phyloP scores from a whole-genome alignment of 2,888 invertebrate genomes.

The Aspidiotus destructor region DNA sequence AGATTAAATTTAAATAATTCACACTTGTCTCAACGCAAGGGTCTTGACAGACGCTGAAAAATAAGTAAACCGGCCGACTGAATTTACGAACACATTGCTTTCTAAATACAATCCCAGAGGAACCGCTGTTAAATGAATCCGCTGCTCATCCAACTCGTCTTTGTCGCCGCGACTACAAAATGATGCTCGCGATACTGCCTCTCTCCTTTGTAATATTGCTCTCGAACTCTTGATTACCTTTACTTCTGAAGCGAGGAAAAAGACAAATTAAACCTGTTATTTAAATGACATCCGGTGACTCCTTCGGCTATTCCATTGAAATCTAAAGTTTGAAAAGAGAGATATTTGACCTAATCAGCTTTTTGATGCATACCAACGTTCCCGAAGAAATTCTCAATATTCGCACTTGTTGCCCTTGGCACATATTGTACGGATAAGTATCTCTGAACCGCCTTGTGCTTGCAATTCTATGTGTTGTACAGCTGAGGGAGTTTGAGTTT shows the following conservation, averaged over 20 bases:
- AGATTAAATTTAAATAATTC: slow-evolving; percentile 34
- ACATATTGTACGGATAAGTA: too few species aligned
- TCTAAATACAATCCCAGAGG: slow-evolving; percentile 25
- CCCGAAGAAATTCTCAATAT: too few species aligned
- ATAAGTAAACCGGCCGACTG: slow-evolving; percentile 33
- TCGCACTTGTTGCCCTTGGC: too few species aligned
- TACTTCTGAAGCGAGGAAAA: not conserved
- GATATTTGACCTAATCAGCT: too few species aligned
- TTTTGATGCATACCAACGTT: too few species aligned
- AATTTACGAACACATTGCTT: slow-evolving; percentile 25
- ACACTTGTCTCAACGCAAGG: slow-evolving; percentile 33
- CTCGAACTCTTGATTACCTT: not conserved
- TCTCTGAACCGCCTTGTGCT: too few species aligned
- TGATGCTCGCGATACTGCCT: not conserved
- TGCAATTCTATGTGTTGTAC: too few species aligned
- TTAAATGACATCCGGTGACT: not conserved
- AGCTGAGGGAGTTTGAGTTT: too few species aligned
- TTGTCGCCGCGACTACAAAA: slow-evolving; percentile 10
- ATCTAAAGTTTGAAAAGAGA: too few species aligned
- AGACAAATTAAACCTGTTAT: not conserved
- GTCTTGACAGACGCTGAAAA: slow-evolving; percentile 33
- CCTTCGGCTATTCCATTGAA: too few species aligned
- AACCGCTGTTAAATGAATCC: slow-evolving; percentile 4
- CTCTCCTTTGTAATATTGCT: not conserved
- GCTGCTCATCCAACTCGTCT: slow-evolving; percentile 23